phyloP scores from a whole-genome alignment of 2,888 invertebrate species.

The Anoncus sp. region DNA sequence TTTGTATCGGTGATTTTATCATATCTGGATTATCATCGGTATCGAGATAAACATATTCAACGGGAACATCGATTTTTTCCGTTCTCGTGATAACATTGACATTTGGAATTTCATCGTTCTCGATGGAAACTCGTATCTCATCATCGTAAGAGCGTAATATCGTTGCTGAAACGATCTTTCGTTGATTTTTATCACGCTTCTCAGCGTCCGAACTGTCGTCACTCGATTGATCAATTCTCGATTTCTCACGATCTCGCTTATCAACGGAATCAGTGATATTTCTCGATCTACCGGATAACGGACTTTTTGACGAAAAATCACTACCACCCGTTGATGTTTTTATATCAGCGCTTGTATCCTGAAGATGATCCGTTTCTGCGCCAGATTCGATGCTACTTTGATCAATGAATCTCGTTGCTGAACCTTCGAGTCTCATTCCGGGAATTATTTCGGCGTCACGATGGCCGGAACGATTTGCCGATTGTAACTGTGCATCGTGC shows the following conservation, averaged over 20 bases:
- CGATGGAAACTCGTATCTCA: constrained; percentile 55
- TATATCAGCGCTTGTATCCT: constrained; percentile 54
- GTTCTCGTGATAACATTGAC: constrained; percentile 74
- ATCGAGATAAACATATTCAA: constrained; percentile 65
- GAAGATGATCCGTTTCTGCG: constrained; percentile 72
- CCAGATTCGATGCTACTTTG: constrained; percentile 80
- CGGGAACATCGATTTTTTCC: constrained; percentile 56
- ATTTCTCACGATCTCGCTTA: constrained; percentile 35
- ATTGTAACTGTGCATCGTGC: constrained; percentile 67
- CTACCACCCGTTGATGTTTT: constrained; percentile 53
- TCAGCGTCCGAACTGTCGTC: constrained; percentile 68
- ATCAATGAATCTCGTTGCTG: constrained; percentile 77
- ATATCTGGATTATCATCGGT: constrained; percentile 74
- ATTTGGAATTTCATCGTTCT: constrained; percentile 76
- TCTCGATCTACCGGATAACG: constrained; percentile 41
- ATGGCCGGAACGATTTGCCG: constrained; percentile 18
- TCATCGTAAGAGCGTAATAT: constrained; percentile 39
- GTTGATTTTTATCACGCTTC: constrained; percentile 35
- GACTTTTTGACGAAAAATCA: constrained; percentile 47
- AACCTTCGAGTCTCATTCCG: constrained; percentile 72
- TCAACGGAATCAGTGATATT: constrained; percentile 4
- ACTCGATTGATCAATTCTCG: constrained; percentile 63
- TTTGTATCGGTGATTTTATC: constrained; percentile 81
- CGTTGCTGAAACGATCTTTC: constrained; percentile 44
- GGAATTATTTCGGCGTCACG: constrained; percentile 32